A percentile compares a stretch with the other conserved stretches of the same genome.
Conservation (phyloP, 2,113 vertebrate genomes). For the Neotoma lepida region DNA sequence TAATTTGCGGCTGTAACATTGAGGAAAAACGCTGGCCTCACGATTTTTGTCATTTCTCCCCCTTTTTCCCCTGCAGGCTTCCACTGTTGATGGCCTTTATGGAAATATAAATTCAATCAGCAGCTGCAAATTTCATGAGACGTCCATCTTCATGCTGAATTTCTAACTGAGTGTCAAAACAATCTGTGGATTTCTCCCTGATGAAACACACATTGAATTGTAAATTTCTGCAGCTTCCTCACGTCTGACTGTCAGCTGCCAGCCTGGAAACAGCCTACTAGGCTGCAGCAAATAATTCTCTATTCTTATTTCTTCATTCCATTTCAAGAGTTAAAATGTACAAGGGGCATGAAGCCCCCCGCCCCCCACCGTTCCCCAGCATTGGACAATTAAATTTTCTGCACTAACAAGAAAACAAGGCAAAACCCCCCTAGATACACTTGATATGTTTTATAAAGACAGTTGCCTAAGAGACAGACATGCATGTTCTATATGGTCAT, state of each 20-base stretch:
- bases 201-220: slow-evolving; percentile 91
- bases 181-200: slow-evolving; percentile 89
- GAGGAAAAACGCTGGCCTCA: slow-evolving; percentile 85
- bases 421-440: slow-evolving; percentile 14
- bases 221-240: slow-evolving; percentile 89
- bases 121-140: slow-evolving; percentile 92
- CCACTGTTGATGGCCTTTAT: slow-evolving; percentile 93
- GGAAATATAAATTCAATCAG: slow-evolving; percentile 96
- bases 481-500: not conserved
- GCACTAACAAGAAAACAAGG: slow-evolving; percentile 45
- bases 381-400: slow-evolving; percentile 68
- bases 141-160: slow-evolving; percentile 91
- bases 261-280: slow-evolving; percentile 77
- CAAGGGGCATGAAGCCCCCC: slow-evolving; percentile 53
- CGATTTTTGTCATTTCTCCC: slow-evolving; percentile 86
- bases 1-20: slow-evolving; percentile 84
- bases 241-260: slow-evolving; percentile 85
- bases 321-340: slow-evolving; percentile 81
- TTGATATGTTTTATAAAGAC: slow-evolving; percentile 31
- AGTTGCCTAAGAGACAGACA: slow-evolving; percentile 32
- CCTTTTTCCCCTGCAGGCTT: slow-evolving; percentile 87
- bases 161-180: slow-evolving; percentile 94
- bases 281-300: slow-evolving; percentile 75
- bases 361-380: not conserved
- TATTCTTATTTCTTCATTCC: slow-evolving; percentile 65